Evolutionary conservation across 2,797 vertebrate genomes (phyloP), one percentile per base, ranked within the genome.

Genomic region (Knipowitschia caucasica): DNA sequence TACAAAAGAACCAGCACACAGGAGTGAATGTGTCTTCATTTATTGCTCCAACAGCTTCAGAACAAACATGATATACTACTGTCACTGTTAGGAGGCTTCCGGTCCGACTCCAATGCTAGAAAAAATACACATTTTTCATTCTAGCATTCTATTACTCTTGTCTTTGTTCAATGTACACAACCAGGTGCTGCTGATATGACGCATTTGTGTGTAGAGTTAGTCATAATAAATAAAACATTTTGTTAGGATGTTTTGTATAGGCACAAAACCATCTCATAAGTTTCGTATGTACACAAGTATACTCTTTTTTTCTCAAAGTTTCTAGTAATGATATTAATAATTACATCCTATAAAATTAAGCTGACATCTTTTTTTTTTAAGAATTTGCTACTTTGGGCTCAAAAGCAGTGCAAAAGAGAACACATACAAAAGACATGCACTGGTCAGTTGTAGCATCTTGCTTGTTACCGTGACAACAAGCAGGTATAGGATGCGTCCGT

Each of bases 401-500:
- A 67, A 66, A 82, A 84, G 75, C 75, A 83, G 86, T 89, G 86
- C 80, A 90, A 87, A 89, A 81, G 44, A 69, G 62, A 76, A 63
- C 69, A 71, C 60, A 71, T 53, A 71, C 68, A 78, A 38, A 80
- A 47, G 77, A 62, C 78, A 84, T 83, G 78, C 73, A 71, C 68
- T 89, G 85, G 78, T 71, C 77, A 88, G 87, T 90, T 86, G 83
- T 77, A 80, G 79, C 89, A 84, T 70, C 85, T 87, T 85, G 88
- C 81, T 77, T 88, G 83, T 85, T 91, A 83, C 86, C 80, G 85
- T 80, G 79, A 81, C 80, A 82, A 91, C 86, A 90, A 89, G 84
- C 85, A 91, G 80, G 88, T 91, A n/a, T n/a, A 90, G 91, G 89
- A 81, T 93, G 92, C 92, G 92, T 89, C 91, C 91, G 88, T 91